Base-by-base conservation (phyloP, 2,113 vertebrate species). In the Dipodomys ordii region DNA sequence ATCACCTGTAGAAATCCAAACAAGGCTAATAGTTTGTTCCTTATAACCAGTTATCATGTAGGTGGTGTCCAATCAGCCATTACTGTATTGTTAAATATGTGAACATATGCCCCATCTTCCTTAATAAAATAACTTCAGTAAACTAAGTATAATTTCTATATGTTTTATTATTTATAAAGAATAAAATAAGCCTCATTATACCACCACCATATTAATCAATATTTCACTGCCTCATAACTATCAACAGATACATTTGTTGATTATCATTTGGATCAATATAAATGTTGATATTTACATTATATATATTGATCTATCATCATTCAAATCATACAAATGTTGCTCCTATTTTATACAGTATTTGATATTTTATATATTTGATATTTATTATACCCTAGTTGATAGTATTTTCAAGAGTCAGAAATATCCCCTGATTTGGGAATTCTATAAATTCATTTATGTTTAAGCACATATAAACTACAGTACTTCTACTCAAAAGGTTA, bases 91-190 rank as follows among this genome's bases (percentile, higher is more conserved):
- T 84, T 90, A 92, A 13, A 23, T 44, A 6, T 88, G 20, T 90
- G 7, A 20, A 80, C 23, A 72, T 13, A 88, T 6, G 2, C 1
- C 8, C 0, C 12, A 87, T n/a, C 0, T 32, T 87, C 3, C 32
- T 69, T 74, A 74, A 23, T 71, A 69, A 71, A 82, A 77, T 67
- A 60, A 83, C 6, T 39, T 44, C 4, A 65, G 65, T 49, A 76
- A 93, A 81, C 60, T 25, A 82, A 76, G 4, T 49, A 11, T 3
- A 15, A 3, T 88, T 46, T 39, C 2, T 79, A 88, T 79, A 88
- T 23, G 72, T 83, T 82, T 25, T 87, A 35, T 44, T 53, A 60
- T 69, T 94, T 95, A 0, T 12, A 94, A n/a, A 87, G 65, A 18
- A 68, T 65, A 92, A 92, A 84, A 57, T 72, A n/a, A 72, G 32